Evolutionary conservation across 2,797 vertebrate species (phyloP).

Genomic region (Neosilurus hyrtlii): DNA sequence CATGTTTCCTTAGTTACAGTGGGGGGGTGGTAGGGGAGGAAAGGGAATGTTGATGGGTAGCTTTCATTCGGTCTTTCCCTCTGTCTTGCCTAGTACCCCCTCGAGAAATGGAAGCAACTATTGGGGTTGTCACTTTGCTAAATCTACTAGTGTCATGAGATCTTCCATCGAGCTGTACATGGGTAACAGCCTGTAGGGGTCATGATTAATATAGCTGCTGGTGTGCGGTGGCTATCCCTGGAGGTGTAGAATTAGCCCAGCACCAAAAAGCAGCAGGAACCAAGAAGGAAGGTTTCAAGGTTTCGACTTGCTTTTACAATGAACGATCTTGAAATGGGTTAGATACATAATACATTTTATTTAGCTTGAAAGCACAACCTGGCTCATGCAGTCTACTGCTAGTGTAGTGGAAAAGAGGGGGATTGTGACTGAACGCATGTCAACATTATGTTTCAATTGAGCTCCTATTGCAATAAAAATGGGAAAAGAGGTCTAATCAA

Average conservation of each 20-base stretch:
- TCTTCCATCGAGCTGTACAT: background rate
- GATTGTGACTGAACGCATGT: background rate
- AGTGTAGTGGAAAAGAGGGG: background rate
- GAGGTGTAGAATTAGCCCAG: slow-evolving; percentile 21
- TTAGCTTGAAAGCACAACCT: background rate
- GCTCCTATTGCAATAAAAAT: background rate
- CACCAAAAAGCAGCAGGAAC: slow-evolving; percentile 12
- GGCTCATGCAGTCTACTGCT: background rate
- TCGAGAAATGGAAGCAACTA: background rate
- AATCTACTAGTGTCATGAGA: slow-evolving; percentile 13
- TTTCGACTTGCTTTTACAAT: background rate
- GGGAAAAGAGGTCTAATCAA: background rate
- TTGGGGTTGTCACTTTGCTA: slow-evolving; percentile 10
- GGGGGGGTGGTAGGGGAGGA: background rate
- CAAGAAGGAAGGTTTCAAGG: background rate
- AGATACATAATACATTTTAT: background rate
- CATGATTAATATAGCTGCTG: slow-evolving; percentile 42
- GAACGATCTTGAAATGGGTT: background rate
- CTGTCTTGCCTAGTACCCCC: background rate
- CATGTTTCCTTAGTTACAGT: slow-evolving; percentile 54
- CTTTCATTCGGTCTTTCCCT: slow-evolving; percentile 11
- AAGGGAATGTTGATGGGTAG: slow-evolving; percentile 19
- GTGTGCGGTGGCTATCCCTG: slow-evolving; percentile 14
- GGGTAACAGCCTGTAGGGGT: slow-evolving; percentile 30
- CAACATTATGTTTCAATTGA: background rate